Base-by-base conservation (phyloP, 2,797 vertebrate genomes). In the Scolopax bukidnonensis region DNA sequence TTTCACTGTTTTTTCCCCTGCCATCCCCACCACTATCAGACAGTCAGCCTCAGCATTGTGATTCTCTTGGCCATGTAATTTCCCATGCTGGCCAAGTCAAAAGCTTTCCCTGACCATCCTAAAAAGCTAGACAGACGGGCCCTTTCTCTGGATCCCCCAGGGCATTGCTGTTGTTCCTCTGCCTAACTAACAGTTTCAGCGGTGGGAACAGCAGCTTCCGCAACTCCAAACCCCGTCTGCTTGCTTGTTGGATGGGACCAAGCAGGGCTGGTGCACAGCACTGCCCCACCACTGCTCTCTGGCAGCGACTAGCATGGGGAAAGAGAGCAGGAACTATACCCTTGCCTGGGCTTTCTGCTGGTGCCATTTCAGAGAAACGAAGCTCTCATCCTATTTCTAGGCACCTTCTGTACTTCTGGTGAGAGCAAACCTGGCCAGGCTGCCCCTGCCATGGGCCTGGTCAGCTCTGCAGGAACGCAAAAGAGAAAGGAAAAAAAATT, bases 81-180 rank as follows among this genome's bases (percentile, higher is more conserved):
- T 71, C 61, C 89, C 61, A 4, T 36, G 65, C 82, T 68, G 51
- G 68, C 78, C 87, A 75, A 89, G 50, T 84, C 90, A 85, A 91
- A 92, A 43, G 33, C 56, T 74, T 83, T 41, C 53, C 45, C 18
- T 64, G 75, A 83, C 77, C 89, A 86, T 65, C 45, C 57, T 61
- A 61, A 89, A 89, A 87, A 92, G 79, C 45, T 21, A 70, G 71
- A 28, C 82, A 92, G 91, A 81, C 87, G 91, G 82, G 61, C 27
- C 47, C 51, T 89, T 91, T 78, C 54, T 69, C 89, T 71, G 69
- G 32, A 43, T 78, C 11, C 69, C 57, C n/a, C 50, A 2, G 47
- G 20, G 56, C 43, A 15, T 7, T 41, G 50, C 32, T 64, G 21
- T 25, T 69, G 30, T 51, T 79, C 21, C 51, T 90, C 63, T 88